phyloP scores from a whole-genome alignment of 2,888 invertebrate genomes.

The Xestia ashworthii region DNA sequence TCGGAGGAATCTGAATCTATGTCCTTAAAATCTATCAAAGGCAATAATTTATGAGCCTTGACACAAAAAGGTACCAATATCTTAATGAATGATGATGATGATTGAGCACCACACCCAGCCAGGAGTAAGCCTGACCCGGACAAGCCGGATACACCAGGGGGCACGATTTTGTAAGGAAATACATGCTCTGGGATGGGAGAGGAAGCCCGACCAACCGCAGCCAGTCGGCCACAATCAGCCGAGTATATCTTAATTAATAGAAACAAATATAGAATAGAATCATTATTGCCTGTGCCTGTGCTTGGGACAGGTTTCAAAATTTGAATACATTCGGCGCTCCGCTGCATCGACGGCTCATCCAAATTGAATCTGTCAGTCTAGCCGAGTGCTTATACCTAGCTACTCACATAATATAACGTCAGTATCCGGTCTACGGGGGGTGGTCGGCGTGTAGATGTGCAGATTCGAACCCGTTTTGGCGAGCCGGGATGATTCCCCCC shows the following conservation, averaged over 20 bases:
- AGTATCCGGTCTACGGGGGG: background rate
- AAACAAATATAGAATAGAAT: background rate
- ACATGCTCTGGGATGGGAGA: too few species aligned
- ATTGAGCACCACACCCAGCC: too few species aligned
- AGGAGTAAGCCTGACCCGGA: too few species aligned
- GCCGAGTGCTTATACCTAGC: background rate
- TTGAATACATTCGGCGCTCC: background rate
- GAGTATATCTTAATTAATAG: background rate
- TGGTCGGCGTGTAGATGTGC: background rate
- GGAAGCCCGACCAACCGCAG: too few species aligned
- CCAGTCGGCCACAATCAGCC: too few species aligned
- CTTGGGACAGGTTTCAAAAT: background rate
- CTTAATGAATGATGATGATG: background rate
- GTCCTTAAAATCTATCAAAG: background rate
- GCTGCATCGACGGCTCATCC: background rate
- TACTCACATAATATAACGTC: background rate
- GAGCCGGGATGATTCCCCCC: too few species aligned
- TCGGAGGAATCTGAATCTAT: background rate
- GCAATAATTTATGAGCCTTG: background rate
- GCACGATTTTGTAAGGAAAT: too few species aligned
- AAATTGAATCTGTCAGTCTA: conserved; percentile 6
- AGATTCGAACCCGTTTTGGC: background rate
- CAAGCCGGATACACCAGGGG: too few species aligned
- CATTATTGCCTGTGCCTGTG: background rate
- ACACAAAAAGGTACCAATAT: background rate